A percentile compares a stretch with the other conserved stretches of the same genome.
These are phyloP conservation scores for Elymnias hypermnestra DNA, from an alignment of 1,140 invertebrate species.

Conservation along the genomic window DNA sequence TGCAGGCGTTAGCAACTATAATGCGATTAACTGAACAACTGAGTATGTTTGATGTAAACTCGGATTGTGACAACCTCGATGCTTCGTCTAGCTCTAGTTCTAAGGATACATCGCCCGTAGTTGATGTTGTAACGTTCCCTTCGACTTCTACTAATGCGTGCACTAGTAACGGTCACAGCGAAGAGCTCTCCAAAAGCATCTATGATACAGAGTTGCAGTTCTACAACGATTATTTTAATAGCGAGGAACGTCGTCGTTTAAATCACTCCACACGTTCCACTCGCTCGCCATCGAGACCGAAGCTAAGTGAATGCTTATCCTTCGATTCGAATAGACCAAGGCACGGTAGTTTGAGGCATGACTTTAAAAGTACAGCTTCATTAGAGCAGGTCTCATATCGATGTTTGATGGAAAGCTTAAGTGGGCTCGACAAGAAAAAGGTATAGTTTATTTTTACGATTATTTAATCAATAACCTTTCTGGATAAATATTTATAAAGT, in stretches of 20 bases:
- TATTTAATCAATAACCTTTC: no score
- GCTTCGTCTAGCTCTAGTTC: slow-evolving; percentile 75
- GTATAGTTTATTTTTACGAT: slow-evolving; percentile 21
- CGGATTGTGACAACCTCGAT: slow-evolving; percentile 83
- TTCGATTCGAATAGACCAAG: slow-evolving; percentile 47
- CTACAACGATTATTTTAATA: slow-evolving; percentile 58
- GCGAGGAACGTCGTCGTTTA: slow-evolving; percentile 39
- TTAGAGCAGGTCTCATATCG: slow-evolving; percentile 55
- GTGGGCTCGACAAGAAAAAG: slow-evolving; percentile 44
- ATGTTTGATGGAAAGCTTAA: slow-evolving; percentile 45
- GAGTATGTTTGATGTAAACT: slow-evolving; percentile 81
- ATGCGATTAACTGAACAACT: slow-evolving; percentile 86
- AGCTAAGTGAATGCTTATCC: slow-evolving; percentile 36
- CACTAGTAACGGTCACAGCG: slow-evolving; percentile 22
- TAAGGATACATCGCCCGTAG: slow-evolving; percentile 52
- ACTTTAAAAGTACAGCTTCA: slow-evolving; percentile 47
- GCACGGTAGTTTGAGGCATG: slow-evolving; percentile 43
- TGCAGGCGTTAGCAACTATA: slow-evolving; percentile 82
- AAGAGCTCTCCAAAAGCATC: slow-evolving; percentile 22
- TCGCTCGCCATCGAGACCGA: slow-evolving; percentile 35
- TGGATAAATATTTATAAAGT: no score
- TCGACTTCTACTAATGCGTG: slow-evolving; percentile 43
- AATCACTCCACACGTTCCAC: slow-evolving; percentile 57
- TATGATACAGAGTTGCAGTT: slow-evolving; percentile 37
- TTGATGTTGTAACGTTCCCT: slow-evolving; percentile 37